A percentile compares a stretch with the other conserved stretches of the same genome.
Conservation (phyloP, 2,113 vertebrate genomes). For the Abramis brama region DNA sequence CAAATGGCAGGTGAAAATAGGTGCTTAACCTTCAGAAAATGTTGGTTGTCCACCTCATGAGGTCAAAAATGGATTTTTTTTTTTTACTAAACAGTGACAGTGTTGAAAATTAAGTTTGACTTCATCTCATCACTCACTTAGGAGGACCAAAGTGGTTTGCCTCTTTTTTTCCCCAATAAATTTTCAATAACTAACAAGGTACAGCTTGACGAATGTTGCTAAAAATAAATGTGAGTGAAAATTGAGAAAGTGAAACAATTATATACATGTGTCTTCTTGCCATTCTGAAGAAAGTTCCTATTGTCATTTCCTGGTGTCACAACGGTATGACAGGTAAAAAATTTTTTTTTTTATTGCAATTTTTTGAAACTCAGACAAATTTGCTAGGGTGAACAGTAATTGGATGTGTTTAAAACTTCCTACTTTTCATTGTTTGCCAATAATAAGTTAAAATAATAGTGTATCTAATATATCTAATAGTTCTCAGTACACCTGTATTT, state of each 20-base stretch:
- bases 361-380: neutral
- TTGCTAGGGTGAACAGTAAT: neutral
- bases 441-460: neutral
- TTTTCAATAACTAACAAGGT: neutral
- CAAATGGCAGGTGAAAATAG: constrained; percentile 2
- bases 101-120: no score
- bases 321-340: neutral
- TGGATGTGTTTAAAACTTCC: neutral
- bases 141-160: neutral
- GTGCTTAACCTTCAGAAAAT: constrained; percentile 6
- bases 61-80: neutral
- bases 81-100: no score
- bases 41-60: neutral
- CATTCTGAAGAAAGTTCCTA: neutral
- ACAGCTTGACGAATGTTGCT: neutral
- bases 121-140: neutral
- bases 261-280: no score
- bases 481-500: neutral
- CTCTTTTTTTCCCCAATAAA: neutral
- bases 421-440: neutral
- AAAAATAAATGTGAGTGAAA: no score
- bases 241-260: no score
- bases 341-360: neutral
- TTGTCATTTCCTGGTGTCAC: neutral
- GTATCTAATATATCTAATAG: neutral